Evolutionary conservation across 2,797 vertebrate species (phyloP), one percentile per base, ranked within the genome.

Genomic region (Catostomus latipinnis): DNA sequence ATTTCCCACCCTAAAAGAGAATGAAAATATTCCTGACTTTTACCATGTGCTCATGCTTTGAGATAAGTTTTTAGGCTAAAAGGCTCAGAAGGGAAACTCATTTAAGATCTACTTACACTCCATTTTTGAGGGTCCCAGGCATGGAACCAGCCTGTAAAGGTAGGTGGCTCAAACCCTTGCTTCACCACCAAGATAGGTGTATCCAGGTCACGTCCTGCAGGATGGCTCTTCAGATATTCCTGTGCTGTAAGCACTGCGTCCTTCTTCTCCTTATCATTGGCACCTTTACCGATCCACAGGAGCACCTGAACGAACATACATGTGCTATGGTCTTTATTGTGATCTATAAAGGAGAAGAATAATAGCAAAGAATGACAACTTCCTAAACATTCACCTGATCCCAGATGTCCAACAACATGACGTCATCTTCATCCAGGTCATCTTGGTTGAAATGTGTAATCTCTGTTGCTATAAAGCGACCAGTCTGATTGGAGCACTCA

Each of bases 141-240:
- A 43, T 92, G 80, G 83, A 96, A 96, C 96, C 96, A 96, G 83
- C 96, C 96, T 0, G 95, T 96, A 89, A 96, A 96, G 2, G 90
- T 96, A 0, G 95, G 94, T 1, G 96, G 96, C 84, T 96, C 96
- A 0, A 90, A 82, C 46, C 94, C 95, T 87, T 96, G 95, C 83
- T 96, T 96, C 87, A 96, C 93, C 84, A 96, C 84, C 0, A 95
- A 82, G 79, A 96, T 93, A 80, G 95, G 94, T 0, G 95, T 96
- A 12, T 93, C 85, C 0, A 79, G 80, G 81, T 96, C 95, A 0
- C 96, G 93, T 6, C 91, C 89, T 0, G 94, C 90, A 5, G 96
- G 96, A 84, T 96, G 92, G 62, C 78, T 91, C 72, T 85, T 89
- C 84, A 96, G 87, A 86, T 96, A 96, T 5, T 96, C 95, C 81